Conservation (phyloP, 2,888 invertebrate genomes). For the Ptilodon capucinus region DNA sequence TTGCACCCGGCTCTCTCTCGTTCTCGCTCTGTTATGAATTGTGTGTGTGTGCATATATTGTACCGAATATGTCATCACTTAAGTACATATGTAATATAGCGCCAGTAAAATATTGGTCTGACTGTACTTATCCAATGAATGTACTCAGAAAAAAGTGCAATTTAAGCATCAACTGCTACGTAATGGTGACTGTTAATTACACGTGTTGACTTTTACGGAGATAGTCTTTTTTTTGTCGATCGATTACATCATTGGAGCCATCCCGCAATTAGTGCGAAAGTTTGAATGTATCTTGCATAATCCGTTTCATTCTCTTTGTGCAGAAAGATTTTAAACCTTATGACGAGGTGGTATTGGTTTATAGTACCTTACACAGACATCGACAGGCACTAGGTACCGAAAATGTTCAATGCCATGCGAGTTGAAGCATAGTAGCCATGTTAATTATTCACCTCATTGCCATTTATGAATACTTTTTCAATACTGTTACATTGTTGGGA, state of each 20-base stretch:
- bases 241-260: background rate
- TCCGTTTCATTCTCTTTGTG: no score
- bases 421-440: background rate
- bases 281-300: background rate
- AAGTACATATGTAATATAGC: background rate
- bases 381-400: background rate
- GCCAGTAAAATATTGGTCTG: background rate
- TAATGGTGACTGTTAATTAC: conserved; percentile 19
- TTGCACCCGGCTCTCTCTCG: no score
- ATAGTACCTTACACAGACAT: background rate
- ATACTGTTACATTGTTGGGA: conserved; percentile 21
- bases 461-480: conserved; percentile 38
- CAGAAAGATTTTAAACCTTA: no score
- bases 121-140: conserved; percentile 12
- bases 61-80: no score
- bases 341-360: background rate
- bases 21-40: no score
- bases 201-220: background rate
- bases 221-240: background rate
- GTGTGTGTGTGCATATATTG: no score
- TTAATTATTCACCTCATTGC: conserved; percentile 15
- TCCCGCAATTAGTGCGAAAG: background rate
- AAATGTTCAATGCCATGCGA: background rate
- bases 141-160: conserved; percentile 15
- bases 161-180: conserved; percentile 6